Evolutionary conservation across 2,888 invertebrate species (phyloP).

Genomic region (Parnassius mnemosyne): DNA sequence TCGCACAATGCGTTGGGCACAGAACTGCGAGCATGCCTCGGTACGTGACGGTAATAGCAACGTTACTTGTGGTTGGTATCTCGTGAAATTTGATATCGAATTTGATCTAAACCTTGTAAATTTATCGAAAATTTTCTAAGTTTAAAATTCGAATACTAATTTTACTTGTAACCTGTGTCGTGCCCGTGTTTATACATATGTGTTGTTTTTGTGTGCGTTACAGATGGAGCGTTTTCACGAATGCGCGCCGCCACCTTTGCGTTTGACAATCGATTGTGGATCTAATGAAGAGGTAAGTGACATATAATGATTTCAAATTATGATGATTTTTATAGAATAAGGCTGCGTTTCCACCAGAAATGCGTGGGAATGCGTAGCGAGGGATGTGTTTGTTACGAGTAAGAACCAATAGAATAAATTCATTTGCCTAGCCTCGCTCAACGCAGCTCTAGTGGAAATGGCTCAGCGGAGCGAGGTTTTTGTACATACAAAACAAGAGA

Average conservation of each 20-base stretch:
- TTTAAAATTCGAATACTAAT: no score
- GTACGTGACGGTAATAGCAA: slow-evolving; percentile 52
- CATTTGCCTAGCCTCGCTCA: no score
- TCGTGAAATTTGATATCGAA: slow-evolving; percentile 14
- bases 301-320: no score
- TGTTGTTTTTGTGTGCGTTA: slow-evolving; percentile 29
- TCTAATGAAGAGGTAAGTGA: slow-evolving; percentile 57
- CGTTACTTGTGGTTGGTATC: slow-evolving; percentile 59
- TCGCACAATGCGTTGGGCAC: slow-evolving; percentile 53
- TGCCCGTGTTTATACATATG: neutral
- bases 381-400: no score
- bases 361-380: no score
- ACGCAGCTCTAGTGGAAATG: no score
- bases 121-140: neutral
- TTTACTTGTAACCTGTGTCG: no score
- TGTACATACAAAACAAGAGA: no score
- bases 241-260: slow-evolving; percentile 52
- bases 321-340: no score
- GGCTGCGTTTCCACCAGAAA: no score
- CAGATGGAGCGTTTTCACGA: slow-evolving; percentile 41
- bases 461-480: no score
- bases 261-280: slow-evolving; percentile 62
- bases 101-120: neutral
- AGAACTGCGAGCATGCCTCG: slow-evolving; percentile 51
- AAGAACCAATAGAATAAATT: no score